phyloP scores from a whole-genome alignment of 2,888 invertebrate species.

The Hanleya hanleyi region DNA sequence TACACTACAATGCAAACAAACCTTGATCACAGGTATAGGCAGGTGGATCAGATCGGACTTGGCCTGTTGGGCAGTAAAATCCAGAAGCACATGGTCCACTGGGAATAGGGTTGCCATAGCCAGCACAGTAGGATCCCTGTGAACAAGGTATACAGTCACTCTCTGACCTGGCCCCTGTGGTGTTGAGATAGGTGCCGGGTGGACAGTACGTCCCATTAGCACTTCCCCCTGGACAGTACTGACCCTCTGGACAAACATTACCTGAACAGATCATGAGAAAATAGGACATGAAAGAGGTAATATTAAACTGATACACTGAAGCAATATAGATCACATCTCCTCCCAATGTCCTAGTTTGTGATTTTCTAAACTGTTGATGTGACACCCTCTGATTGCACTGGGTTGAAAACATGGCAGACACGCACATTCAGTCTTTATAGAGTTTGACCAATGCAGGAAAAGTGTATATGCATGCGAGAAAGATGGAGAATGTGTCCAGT shows the following conservation, averaged over 20 bases:
- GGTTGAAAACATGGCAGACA: too few relatives aligned
- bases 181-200: constrained; percentile 64
- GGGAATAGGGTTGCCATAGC: constrained; percentile 59
- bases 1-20: too few relatives aligned
- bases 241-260: constrained; percentile 58
- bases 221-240: constrained; percentile 58
- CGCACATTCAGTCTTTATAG: too few relatives aligned
- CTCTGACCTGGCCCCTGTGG: constrained; percentile 53
- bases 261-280: constrained; percentile 42
- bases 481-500: too few relatives aligned
- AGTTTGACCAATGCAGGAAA: too few relatives aligned
- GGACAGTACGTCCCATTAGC: constrained; percentile 61
- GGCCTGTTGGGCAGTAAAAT: constrained; percentile 66
- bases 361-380: too few relatives aligned
- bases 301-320: too few relatives aligned
- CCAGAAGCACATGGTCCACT: constrained; percentile 60
- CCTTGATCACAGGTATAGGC: constrained; percentile 66
- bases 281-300: too few relatives aligned
- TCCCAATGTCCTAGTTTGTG: too few relatives aligned
- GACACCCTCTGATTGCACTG: too few relatives aligned
- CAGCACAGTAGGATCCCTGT: constrained; percentile 64
- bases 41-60: constrained; percentile 55
- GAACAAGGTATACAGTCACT: constrained; percentile 62
- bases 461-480: too few relatives aligned
- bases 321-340: too few relatives aligned